A percentile compares a stretch with the other conserved stretches of the same genome.
Conservation (phyloP, 1,140 invertebrate genomes). For the Neodiprion lecontei region DNA sequence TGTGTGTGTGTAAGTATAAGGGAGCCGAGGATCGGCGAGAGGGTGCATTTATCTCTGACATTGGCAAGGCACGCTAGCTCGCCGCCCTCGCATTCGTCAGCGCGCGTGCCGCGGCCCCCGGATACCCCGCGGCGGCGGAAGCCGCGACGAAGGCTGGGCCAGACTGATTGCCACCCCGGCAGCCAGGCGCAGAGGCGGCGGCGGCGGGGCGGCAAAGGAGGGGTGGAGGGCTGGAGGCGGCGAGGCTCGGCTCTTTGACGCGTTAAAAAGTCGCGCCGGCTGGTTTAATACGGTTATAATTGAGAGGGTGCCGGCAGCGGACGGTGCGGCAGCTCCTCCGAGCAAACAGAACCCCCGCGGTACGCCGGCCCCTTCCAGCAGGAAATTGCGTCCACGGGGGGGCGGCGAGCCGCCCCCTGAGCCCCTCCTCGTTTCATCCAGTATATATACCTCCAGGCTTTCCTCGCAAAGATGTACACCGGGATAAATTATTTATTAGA, state of each 20-base stretch:
- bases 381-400: neutral
- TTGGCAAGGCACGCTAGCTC: neutral
- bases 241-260: neutral
- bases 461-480: neutral
- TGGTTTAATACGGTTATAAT: conserved; percentile 6
- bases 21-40: neutral
- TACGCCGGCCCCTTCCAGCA: neutral
- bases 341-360: neutral
- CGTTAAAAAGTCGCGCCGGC: conserved; percentile 6
- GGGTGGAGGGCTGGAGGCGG: too few species aligned
- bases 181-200: neutral
- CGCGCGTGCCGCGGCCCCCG: neutral
- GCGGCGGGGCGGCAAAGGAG: neutral
- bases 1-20: neutral
- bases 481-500: neutral
- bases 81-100: neutral
- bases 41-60: conserved; percentile 2
- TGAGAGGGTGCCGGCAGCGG: conserved; percentile 5
- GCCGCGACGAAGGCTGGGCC: neutral
- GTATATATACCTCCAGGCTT: neutral
- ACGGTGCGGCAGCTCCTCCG: neutral
- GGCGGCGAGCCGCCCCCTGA: too few species aligned
- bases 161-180: conserved; percentile 1
- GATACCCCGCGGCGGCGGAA: neutral
- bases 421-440: too few species aligned